Conservation (phyloP, 2,113 vertebrate species). For the Urocynchramus pylzowi region DNA sequence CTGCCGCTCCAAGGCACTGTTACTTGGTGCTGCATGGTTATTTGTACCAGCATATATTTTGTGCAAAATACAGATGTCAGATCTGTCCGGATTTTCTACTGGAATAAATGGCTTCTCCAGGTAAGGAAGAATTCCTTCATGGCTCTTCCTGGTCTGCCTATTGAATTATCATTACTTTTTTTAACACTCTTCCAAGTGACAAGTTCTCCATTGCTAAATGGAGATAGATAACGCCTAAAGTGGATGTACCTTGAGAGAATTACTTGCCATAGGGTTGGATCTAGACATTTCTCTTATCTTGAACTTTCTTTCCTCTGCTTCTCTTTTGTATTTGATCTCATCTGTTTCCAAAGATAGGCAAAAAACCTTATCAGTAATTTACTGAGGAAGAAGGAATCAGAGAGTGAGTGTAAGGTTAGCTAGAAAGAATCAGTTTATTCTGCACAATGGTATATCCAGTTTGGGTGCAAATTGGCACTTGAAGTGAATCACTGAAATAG, state of each 20-base stretch:
- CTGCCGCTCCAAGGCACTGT: neutral
- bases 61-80: neutral
- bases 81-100: neutral
- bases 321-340: neutral
- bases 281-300: neutral
- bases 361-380: neutral
- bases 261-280: neutral
- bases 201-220: neutral
- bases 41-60: neutral
- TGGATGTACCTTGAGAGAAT: neutral
- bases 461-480: neutral
- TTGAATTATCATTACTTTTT: neutral
- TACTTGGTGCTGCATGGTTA: neutral
- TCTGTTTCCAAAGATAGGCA: neutral
- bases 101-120: neutral
- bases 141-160: neutral
- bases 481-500: slow-evolving; percentile 12
- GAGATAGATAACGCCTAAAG: neutral
- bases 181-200: neutral
- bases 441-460: neutral
- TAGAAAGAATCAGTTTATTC: slow-evolving; percentile 24
- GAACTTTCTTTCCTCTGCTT: neutral
- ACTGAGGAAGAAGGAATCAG: neutral
- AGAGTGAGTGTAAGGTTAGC: neutral
- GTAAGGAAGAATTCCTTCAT: neutral